Conservation (phyloP, 1,140 invertebrate genomes). For the Diorhabda sublineata region DNA sequence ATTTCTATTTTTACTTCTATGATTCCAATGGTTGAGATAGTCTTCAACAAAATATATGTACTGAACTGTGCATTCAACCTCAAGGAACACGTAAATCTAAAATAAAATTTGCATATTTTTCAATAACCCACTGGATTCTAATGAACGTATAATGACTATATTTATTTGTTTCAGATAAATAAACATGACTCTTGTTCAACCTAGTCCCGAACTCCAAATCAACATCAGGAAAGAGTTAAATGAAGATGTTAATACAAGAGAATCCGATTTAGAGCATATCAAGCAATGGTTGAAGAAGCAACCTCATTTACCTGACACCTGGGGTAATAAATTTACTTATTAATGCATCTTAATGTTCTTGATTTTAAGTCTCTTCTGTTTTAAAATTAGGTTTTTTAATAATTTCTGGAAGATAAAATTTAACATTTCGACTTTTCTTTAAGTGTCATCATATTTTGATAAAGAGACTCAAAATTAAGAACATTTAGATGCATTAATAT, state of each 20-base stretch:
- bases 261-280: slow-evolving; percentile 62
- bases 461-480: not conserved
- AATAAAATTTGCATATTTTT: too few species aligned
- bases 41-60: too few species aligned
- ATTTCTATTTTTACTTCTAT: too few species aligned
- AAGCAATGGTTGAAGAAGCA: slow-evolving; percentile 73
- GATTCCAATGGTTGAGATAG: too few species aligned
- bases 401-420: too few species aligned
- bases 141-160: not conserved
- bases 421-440: too few species aligned
- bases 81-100: too few species aligned
- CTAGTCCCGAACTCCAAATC: slow-evolving; percentile 66
- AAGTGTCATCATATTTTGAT: not conserved
- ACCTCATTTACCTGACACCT: slow-evolving; percentile 67
- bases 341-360: not conserved
- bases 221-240: slow-evolving; percentile 73
- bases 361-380: too few species aligned
- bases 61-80: too few species aligned
- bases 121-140: too few species aligned
- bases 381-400: too few species aligned
- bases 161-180: slow-evolving; percentile 12
- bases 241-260: slow-evolving; percentile 62
- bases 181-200: slow-evolving; percentile 69
- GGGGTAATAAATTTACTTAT: slow-evolving; percentile 53
- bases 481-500: too few species aligned